phyloP scores from a whole-genome alignment of 2,113 vertebrate species.

The Mus musculus region GRCm39 chr9:21089501-21090000 shows the following conservation, averaged over 20 bases:
- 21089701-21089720: neutral
- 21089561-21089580: neutral
- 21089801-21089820: neutral
- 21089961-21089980: neutral
- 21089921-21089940: neutral
- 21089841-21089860: neutral
- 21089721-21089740: neutral
- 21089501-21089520: no score
- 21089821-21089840: neutral
- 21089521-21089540: neutral
- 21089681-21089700: neutral
- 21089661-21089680: neutral
- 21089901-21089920: no score
- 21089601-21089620: neutral
- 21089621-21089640: neutral
- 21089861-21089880: neutral
- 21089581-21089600: neutral
- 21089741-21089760: neutral
- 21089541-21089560: neutral
- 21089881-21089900: neutral
- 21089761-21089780: neutral
- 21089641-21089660: neutral
- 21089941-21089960: neutral
- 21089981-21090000: neutral
- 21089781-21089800: neutral